Evolutionary conservation across 1,140 invertebrate genomes (phyloP).

Genomic region (Caenorhabditis brenneri): DNA sequence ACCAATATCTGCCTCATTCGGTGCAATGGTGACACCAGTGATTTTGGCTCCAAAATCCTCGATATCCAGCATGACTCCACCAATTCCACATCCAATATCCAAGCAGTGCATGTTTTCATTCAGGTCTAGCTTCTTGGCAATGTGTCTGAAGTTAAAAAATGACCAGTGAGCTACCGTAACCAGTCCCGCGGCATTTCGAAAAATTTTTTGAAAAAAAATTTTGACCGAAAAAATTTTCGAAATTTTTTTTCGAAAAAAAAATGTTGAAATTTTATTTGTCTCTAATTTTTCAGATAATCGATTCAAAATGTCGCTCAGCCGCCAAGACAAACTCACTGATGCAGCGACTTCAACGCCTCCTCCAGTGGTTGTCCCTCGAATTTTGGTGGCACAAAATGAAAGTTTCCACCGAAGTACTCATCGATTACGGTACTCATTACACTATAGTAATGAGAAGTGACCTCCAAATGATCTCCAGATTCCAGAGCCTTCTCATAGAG

Average conservation of each 20-base stretch:
- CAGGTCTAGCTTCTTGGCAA: constrained; percentile 64
- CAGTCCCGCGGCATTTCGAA: not conserved
- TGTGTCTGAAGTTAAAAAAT: constrained; percentile 50
- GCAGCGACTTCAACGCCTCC: constrained; percentile 17
- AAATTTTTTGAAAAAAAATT: not conserved
- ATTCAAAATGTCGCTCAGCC: no score
- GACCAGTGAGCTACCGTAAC: no score
- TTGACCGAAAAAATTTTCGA: no score
- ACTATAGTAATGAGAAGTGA: constrained; percentile 69
- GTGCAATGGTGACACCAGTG: constrained; percentile 68
- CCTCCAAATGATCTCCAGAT: constrained; percentile 59
- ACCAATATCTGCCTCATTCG: constrained; percentile 63
- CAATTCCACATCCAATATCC: constrained; percentile 70
- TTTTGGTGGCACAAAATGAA: constrained; percentile 69
- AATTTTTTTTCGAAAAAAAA: no score
- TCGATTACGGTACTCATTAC: constrained; percentile 70
- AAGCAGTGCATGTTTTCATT: constrained; percentile 57
- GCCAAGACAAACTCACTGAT: constrained; percentile 24
- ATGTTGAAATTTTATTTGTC: no score
- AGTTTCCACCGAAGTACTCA: constrained; percentile 69
- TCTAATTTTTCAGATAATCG: no score
- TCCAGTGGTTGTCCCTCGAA: constrained; percentile 40
- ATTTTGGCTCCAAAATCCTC: constrained; percentile 61
- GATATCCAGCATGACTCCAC: constrained; percentile 65
- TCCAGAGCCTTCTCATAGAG: constrained; percentile 62